Conservation (phyloP, 2,888 invertebrate genomes). For the Adelphocoris suturalis region DNA sequence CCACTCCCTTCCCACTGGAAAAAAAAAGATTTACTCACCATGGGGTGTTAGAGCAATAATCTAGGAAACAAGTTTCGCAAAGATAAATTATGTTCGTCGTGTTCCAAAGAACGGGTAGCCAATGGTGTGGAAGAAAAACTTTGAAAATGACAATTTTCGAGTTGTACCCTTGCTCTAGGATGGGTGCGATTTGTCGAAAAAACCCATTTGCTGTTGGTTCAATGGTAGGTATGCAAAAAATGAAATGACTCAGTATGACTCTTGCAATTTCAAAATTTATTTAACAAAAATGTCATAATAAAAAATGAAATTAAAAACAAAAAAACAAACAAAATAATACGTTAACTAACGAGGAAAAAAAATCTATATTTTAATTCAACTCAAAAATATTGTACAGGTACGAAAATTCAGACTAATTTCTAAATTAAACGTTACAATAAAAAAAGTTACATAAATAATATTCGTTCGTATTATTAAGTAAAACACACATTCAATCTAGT, state of each 20-base stretch:
- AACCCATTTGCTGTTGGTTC: no score
- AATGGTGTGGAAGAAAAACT: no score
- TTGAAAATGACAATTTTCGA: no score
- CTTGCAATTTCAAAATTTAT: slow-evolving; percentile 38
- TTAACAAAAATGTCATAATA: slow-evolving; percentile 51
- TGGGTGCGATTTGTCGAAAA: no score
- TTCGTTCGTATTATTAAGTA: slow-evolving; percentile 39
- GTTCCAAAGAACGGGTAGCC: no score
- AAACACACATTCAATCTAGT: slow-evolving; percentile 55
- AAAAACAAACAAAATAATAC: not conserved
- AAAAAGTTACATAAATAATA: slow-evolving; percentile 49
- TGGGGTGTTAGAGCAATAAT: no score
- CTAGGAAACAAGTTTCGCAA: no score
- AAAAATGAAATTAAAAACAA: not conserved
- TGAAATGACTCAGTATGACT: not conserved
- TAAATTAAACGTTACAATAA: slow-evolving; percentile 10
- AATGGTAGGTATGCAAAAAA: not conserved
- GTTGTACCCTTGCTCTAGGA: no score
- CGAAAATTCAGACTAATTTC: slow-evolving; percentile 52
- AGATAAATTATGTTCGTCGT: no score
- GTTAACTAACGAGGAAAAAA: slow-evolving; percentile 21
- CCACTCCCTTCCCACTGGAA: no score
- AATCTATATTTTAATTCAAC: not conserved
- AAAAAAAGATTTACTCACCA: no score
- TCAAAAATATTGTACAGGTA: slow-evolving; percentile 53